These are phyloP conservation scores for Ephestia elutella DNA, from an alignment of 1,140 invertebrate genomes.

Conservation along the genomic window DNA sequence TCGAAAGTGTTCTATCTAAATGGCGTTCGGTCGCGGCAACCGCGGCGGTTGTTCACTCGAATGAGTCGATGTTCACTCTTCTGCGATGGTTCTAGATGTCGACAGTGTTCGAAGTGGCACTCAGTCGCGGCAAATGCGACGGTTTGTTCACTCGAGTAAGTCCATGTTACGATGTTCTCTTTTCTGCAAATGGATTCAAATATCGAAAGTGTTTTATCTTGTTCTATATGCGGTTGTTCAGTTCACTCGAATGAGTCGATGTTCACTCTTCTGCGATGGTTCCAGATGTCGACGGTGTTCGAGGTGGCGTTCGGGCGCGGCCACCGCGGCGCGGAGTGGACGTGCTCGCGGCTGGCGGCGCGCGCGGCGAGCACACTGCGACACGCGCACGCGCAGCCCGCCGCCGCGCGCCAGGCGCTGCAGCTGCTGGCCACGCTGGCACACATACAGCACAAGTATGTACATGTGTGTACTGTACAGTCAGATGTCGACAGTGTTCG, in stretches of 20 bases:
- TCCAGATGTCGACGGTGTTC: conserved; percentile 48
- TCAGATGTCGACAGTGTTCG: conserved; percentile 15
- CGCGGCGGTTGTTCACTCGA: no score
- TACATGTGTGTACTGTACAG: neutral
- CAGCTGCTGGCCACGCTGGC: conserved; percentile 54
- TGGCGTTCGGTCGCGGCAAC: conserved; percentile 62
- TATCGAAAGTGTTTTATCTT: conserved; percentile 57
- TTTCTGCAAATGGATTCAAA: conserved; percentile 22
- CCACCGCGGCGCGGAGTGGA: conserved; percentile 46
- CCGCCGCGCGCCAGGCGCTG: conserved; percentile 44
- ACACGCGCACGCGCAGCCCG: conserved; percentile 48
- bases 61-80: no score
- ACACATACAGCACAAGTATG: conserved; percentile 48
- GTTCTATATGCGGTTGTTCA: conserved; percentile 64
- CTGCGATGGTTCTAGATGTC: conserved; percentile 26
- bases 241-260: no score
- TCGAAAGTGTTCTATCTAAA: conserved; percentile 62
- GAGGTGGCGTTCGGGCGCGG: conserved; percentile 61
- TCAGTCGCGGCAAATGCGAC: conserved; percentile 45
- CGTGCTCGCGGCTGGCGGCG: conserved; percentile 36
- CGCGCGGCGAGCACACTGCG: conserved; percentile 48
- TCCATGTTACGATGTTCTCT: no score
- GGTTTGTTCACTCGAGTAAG: no score
- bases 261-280: no score
- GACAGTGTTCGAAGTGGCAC: conserved; percentile 66